Base-by-base conservation (phyloP, 1,140 invertebrate genomes). In the Lordiphosa mommai region DNA sequence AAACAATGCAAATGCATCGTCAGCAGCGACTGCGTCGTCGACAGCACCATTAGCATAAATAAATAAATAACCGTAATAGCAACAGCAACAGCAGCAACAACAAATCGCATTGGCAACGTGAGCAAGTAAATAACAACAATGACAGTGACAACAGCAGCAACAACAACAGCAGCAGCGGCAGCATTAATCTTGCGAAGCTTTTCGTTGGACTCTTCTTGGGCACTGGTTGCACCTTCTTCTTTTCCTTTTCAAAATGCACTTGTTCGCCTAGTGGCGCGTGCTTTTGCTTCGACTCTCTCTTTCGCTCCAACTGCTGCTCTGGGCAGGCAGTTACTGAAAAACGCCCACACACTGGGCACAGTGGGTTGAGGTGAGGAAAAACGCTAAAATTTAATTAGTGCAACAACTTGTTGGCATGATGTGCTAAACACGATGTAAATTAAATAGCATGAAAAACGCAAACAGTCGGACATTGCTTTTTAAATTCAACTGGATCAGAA, bases 21-120 rank as follows among this genome's bases (percentile, higher is more conserved):
- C 66, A 82, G 73, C 50, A 43, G 6, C 48, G 55, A 8, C 33
- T 49, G 40, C 56, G 51, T 13, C 47, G 68, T 55, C 55, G 59
- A 48, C 60, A 76, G 48, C 71, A 60, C 64, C 71, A 82, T 82
- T 84, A 82, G 67, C 77, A 82, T 82, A 82, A 82, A 82, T 82
- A 80, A 80, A 80, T 80, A 82, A 84, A 82, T 84, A 82, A 82
- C 77, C 53, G 67, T 84, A 72, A 66, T 58, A 53, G 33, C 48
- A 68, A 50, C 58, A 29, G 49, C 60, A 66, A 40, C 52, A 16
- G 13, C 23, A 60, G 29, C 29, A 32, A 17, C 59, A 61, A 23
- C 44, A 60, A 53, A 66, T 46, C 60, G 58, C 53, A 70, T 33
- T 59, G 47, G 50, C 55, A 61, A 61, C 52, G 56, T 33, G 43